These are phyloP conservation scores for Holothuria glaberrima DNA, from an alignment of 35 echinoderm and acorn worm genomes.

Conservation along the genomic window DNA sequence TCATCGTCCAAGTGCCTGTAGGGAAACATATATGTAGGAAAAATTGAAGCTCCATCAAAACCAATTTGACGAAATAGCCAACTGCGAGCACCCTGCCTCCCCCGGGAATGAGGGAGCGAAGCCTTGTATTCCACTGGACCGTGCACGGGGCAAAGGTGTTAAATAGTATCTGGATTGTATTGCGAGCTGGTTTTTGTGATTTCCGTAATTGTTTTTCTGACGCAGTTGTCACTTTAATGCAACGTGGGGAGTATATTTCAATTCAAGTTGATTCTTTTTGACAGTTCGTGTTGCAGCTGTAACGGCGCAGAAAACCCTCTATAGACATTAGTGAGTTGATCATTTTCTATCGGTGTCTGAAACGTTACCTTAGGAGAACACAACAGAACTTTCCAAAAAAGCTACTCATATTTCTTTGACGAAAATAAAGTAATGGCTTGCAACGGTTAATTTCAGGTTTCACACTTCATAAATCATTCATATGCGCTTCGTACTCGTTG, in stretches of 20 bases:
- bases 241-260: conserved; percentile 58
- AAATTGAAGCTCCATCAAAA: background rate
- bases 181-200: conserved; percentile 6
- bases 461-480: conserved; percentile 45
- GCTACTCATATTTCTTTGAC: conserved; percentile 40
- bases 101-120: conserved; percentile 15
- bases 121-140: conserved; percentile 32
- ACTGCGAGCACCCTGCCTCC: conserved; percentile 9
- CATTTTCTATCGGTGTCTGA: background rate
- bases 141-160: conserved; percentile 47
- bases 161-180: conserved; percentile 23
- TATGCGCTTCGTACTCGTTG: background rate
- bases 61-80: conserved; percentile 40
- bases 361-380: conserved; percentile 42
- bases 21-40: conserved; percentile 2
- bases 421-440: conserved; percentile 49
- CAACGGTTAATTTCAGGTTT: conserved; percentile 61
- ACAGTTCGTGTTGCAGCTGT: conserved; percentile 37
- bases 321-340: conserved; percentile 7
- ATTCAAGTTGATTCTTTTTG: background rate
- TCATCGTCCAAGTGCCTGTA: background rate
- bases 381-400: conserved; percentile 7
- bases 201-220: conserved; percentile 56
- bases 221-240: conserved; percentile 56
- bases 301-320: background rate